phyloP scores from a whole-genome alignment of 1,140 invertebrate species.

The Neodiprion fabricii region DNA sequence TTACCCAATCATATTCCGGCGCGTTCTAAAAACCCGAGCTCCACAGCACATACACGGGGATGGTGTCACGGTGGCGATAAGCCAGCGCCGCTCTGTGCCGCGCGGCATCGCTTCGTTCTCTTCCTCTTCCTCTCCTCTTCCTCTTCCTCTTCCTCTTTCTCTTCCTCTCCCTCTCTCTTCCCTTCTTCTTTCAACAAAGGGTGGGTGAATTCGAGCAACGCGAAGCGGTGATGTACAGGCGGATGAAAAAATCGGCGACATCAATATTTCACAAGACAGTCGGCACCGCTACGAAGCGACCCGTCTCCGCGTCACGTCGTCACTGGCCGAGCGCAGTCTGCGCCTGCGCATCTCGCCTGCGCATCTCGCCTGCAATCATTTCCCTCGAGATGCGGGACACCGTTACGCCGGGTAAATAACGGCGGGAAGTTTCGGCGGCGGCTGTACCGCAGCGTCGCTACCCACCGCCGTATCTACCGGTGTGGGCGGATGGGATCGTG shows the following conservation, averaged over 20 bases:
- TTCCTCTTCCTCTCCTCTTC: conserved; percentile 18
- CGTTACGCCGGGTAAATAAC: neutral
- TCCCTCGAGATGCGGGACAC: no score
- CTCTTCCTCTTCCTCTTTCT: conserved; percentile 7
- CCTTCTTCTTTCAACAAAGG: conserved; percentile 8
- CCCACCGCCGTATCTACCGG: neutral
- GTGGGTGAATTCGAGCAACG: no score
- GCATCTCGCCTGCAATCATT: no score
- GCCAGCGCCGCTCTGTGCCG: conserved; percentile 33
- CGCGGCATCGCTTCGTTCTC: conserved; percentile 40
- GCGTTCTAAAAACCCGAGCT: no score
- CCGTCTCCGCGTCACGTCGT: no score
- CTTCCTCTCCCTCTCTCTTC: neutral
- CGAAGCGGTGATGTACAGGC: no score
- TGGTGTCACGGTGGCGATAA: neutral
- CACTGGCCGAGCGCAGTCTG: no score
- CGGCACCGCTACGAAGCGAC: no score
- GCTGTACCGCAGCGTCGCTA: neutral
- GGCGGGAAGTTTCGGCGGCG: neutral
- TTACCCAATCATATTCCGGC: neutral
- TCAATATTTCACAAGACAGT: no score
- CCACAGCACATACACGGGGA: no score
- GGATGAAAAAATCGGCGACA: no score
- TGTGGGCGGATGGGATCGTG: conserved; percentile 25
- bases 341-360: no score